Evolutionary conservation across 2,888 invertebrate genomes (phyloP), one percentile per base, ranked within the genome.

Genomic region (Cremastinae sp.): DNA sequence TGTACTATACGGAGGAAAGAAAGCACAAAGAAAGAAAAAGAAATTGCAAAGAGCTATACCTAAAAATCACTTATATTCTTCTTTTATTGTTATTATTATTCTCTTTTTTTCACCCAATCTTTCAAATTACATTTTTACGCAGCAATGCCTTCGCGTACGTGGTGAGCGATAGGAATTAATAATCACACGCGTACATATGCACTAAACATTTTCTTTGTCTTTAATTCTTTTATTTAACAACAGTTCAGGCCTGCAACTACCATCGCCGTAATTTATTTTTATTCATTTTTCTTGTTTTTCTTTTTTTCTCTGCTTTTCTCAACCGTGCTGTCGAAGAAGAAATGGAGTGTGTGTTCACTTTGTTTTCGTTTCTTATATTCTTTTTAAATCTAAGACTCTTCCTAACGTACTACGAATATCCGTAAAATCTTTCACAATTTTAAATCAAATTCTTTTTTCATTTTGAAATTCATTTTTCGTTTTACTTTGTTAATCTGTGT

Each of bases 141-240:
- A 79, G 80, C 78, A 81, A 80, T 79, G 75, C 75, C 61, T 69
- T 36, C 64, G 38, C 80, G 80, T 79, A 82, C 78, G 78, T 79
- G 79, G 65, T 80, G 81, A 80, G 81, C 82, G 80, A 80, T 81
- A 80, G 76, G 81, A 83, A 81, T 82, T 81, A 81, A 81, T 81
- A 81, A 80, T 82, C 81, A 78, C 78, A 81, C 78, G 79, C 74
- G 74, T 78, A 79, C 78, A 77, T 75, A 62, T 74, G 68, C 75
- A 75, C 75, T 78, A 74, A 80, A 74, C 74, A 78, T 76, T 79
- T 73, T 81, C 74, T 76, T 74, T 16, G 54, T 77, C 71, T 54
- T 66, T 9, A 58, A 69, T 64, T 49, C 68, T 64, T 81, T 70
- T 65, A 71, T 74, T 80, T 61, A 79, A 76, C 75, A 75, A 79